phyloP scores from a whole-genome alignment of 1,140 invertebrate genomes.

The Agrilus planipennis region DNA sequence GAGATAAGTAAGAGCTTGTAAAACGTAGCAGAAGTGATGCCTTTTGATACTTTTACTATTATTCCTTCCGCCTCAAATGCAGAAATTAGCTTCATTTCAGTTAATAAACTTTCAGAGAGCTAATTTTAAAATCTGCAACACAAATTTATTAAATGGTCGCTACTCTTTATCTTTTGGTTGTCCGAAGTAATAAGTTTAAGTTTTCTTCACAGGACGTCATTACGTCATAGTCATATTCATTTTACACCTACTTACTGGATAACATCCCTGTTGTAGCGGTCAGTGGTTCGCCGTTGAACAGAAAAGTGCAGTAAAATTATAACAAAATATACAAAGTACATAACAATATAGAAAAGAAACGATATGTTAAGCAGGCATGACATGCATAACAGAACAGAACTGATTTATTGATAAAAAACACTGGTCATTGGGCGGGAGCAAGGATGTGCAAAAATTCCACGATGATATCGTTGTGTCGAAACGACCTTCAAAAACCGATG shows the following conservation, averaged over 20 bases:
- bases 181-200: too few species aligned
- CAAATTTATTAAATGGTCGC: too few species aligned
- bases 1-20: too few species aligned
- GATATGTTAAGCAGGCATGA: conserved; percentile 42
- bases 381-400: conserved; percentile 46
- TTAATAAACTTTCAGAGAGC: too few species aligned
- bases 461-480: conserved; percentile 25
- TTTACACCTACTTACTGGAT: conserved; percentile 59
- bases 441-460: conserved; percentile 35
- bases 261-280: conserved; percentile 58
- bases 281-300: conserved; percentile 56
- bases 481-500: conserved; percentile 48
- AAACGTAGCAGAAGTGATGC: too few species aligned
- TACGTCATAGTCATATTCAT: too few species aligned
- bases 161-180: too few species aligned
- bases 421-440: conserved; percentile 31
- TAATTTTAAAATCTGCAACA: too few species aligned
- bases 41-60: too few species aligned
- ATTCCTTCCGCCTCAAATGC: too few species aligned
- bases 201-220: too few species aligned
- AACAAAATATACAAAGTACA: conserved; percentile 50
- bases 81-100: too few species aligned
- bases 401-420: conserved; percentile 33
- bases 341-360: conserved; percentile 31
- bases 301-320: conserved; percentile 67